Evolutionary conservation across 2,797 vertebrate species (phyloP).

Genomic region (Rhynchotus rufescens): DNA sequence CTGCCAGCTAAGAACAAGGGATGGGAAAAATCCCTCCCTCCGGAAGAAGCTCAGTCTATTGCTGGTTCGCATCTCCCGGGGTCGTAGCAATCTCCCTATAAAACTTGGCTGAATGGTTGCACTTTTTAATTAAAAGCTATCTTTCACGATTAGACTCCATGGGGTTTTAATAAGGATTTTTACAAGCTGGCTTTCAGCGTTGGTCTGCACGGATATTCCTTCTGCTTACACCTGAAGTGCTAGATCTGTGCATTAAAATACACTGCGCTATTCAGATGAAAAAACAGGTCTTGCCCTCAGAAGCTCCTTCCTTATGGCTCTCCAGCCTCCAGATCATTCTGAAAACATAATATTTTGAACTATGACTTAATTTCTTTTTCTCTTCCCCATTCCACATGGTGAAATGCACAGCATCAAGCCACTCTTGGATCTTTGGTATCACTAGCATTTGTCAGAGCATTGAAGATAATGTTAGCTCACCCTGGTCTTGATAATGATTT

Average conservation of each 20-base stretch:
- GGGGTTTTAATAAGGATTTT: constrained; percentile 72
- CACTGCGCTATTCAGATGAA: background rate
- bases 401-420: accelerated
- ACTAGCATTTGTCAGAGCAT: accelerated
- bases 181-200: constrained; percentile 54
- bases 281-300: accelerated
- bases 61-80: constrained; percentile 57
- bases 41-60: constrained; percentile 3
- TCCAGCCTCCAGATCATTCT: background rate
- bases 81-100: constrained; percentile 25
- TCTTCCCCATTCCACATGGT: background rate
- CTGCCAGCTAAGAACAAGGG: constrained; percentile 33
- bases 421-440: accelerated
- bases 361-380: accelerated
- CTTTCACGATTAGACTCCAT: constrained; percentile 34
- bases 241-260: background rate
- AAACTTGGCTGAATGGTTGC: constrained; percentile 56
- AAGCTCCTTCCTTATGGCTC: background rate
- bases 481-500: accelerated
- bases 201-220: background rate
- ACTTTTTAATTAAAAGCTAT: constrained; percentile 76
- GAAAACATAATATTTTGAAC: accelerated
- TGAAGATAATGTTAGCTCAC: background rate
- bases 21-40: constrained; percentile 21
- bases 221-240: background rate